These are phyloP conservation scores for Ploceus nigricollis DNA, from an alignment of 2,113 vertebrate species.

Conservation along the genomic window DNA sequence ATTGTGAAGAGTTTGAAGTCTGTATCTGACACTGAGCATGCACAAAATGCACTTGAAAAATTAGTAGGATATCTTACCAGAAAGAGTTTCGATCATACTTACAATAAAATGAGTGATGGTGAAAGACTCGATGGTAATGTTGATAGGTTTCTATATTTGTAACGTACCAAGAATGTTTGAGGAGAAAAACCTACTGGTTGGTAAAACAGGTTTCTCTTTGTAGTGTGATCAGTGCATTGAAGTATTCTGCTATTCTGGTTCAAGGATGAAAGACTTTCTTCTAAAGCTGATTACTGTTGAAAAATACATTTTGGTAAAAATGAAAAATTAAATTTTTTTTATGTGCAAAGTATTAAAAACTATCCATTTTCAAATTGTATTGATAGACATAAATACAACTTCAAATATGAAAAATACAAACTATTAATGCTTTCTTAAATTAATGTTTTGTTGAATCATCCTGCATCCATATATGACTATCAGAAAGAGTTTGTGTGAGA, in stretches of 20 bases:
- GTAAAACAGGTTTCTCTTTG: neutral
- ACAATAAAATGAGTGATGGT: neutral
- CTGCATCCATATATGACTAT: neutral
- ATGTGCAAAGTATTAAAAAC: neutral
- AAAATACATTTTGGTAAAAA: neutral
- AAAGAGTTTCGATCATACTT: neutral
- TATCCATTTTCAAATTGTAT: neutral
- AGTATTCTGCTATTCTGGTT: neutral
- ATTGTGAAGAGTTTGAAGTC: neutral
- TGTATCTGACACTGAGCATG: neutral
- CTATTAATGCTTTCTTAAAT: neutral
- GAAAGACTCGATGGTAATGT: accelerated
- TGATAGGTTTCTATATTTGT: neutral
- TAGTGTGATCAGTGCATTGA: neutral
- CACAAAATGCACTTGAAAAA: neutral
- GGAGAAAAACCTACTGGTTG: neutral
- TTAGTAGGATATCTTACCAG: neutral
- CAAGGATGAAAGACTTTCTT: neutral
- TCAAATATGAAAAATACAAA: neutral
- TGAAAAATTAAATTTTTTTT: neutral
- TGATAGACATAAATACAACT: neutral
- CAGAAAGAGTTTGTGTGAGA: neutral
- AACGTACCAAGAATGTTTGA: neutral
- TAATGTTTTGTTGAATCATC: neutral
- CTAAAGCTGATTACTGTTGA: neutral